Evolutionary conservation across 2,113 vertebrate species (phyloP).

Genomic region (Ardeotis arabs): DNA sequence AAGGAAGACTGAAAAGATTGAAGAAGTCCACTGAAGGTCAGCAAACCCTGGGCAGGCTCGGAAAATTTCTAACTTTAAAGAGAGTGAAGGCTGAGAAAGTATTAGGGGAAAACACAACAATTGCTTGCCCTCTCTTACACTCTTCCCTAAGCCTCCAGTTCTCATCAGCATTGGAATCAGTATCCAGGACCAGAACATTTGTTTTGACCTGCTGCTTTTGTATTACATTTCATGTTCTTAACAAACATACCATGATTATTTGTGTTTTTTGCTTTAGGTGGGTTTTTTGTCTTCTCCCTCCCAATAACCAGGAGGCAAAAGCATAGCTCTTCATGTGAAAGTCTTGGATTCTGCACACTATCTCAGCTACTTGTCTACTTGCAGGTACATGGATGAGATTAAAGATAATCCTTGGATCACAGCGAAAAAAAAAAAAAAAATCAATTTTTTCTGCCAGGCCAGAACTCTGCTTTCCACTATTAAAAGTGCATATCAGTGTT

Average conservation of each 20-base stretch:
- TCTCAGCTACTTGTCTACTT: not conserved
- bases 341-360: not conserved
- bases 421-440: rapidly evolving
- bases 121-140: not conserved
- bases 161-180: not conserved
- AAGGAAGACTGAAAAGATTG: not conserved
- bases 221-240: not conserved
- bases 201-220: not conserved
- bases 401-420: not conserved
- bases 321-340: not conserved
- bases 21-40: not conserved
- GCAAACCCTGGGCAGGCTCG: not conserved
- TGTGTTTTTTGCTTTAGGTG: not conserved
- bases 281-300: not conserved
- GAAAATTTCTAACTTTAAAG: not conserved
- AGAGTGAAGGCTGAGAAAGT: not conserved
- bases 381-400: not conserved
- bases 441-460: not conserved
- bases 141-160: not conserved
- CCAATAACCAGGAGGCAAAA: not conserved
- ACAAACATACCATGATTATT: not conserved
- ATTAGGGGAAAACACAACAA: not conserved
- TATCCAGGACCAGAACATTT: not conserved
- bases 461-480: not conserved
- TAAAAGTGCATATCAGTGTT: not conserved